phyloP scores from a whole-genome alignment of 1,140 invertebrate species.

The Venustaconcha ellipsiformis region DNA sequence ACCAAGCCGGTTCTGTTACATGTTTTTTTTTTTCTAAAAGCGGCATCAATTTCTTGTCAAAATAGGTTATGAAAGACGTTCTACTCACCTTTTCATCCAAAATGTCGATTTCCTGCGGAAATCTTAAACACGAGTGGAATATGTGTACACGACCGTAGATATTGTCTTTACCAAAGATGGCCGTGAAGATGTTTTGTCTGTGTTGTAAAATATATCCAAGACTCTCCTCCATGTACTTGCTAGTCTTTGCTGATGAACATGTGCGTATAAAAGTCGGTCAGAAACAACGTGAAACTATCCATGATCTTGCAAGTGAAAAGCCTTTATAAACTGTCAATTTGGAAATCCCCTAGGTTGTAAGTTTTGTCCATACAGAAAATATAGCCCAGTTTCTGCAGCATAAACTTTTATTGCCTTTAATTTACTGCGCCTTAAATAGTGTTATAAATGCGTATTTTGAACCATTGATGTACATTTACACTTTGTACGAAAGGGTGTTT shows the following conservation, averaged over 20 bases:
- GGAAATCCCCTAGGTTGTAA: slow-evolving; percentile 13
- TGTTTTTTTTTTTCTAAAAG: neutral
- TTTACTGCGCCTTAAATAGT: slow-evolving; percentile 12
- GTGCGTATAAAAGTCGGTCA: slow-evolving; percentile 5
- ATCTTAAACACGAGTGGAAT: neutral
- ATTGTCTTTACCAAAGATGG: neutral
- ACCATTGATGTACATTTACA: slow-evolving; percentile 3
- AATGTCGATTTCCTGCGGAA: neutral
- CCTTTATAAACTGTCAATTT: slow-evolving; percentile 13
- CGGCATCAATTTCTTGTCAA: neutral
- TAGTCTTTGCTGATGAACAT: slow-evolving; percentile 3
- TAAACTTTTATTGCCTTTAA: slow-evolving; percentile 4
- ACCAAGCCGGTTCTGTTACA: neutral
- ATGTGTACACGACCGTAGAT: slow-evolving; percentile 1
- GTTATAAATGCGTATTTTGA: slow-evolving; percentile 10
- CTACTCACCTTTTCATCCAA: neutral
- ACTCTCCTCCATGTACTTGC: neutral
- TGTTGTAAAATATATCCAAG: neutral
- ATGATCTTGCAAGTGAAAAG: slow-evolving; percentile 9
- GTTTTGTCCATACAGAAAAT: slow-evolving; percentile 17
- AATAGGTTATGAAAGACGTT: slow-evolving; percentile 9
- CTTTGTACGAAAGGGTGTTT: neutral
- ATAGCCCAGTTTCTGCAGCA: neutral
- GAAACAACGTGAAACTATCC: slow-evolving; percentile 10
- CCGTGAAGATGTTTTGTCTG: too few species aligned